These are phyloP conservation scores for Tenodera sinensis DNA, from an alignment of 2,888 invertebrate genomes.

Conservation along the genomic window DNA sequence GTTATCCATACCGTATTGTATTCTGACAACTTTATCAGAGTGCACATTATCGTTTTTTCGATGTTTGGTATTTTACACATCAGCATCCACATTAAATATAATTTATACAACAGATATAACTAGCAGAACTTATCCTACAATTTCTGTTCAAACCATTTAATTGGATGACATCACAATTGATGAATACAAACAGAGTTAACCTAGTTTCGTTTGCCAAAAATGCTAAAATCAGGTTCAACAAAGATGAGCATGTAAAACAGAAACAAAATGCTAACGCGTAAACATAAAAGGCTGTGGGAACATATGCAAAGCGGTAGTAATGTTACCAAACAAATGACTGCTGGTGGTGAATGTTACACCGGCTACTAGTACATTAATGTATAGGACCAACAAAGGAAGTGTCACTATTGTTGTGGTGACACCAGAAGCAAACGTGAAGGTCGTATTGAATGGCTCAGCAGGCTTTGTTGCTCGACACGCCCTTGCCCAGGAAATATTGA, in stretches of 20 bases:
- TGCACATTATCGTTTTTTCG: no score
- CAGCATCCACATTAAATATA: no score
- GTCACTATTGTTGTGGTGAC: background rate
- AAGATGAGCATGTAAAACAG: background rate
- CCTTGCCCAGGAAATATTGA: background rate
- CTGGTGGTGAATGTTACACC: background rate
- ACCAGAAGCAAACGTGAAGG: background rate
- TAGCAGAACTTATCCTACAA: no score
- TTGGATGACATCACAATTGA: no score
- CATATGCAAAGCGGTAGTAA: background rate
- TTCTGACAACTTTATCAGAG: no score
- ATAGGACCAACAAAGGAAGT: background rate
- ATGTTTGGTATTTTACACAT: no score
- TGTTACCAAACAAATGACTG: background rate
- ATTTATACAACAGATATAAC: no score
- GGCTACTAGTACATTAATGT: background rate
- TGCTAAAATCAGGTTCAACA: background rate
- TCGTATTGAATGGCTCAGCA: background rate
- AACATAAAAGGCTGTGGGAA: background rate
- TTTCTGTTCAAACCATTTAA: no score
- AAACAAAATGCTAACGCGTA: background rate
- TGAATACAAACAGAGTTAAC: no score
- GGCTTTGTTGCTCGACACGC: background rate
- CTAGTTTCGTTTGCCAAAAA: background rate
- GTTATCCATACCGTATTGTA: no score